These are phyloP conservation scores for Euspilapteryx auroguttella DNA, from an alignment of 2,888 invertebrate species.

Conservation along the genomic window DNA sequence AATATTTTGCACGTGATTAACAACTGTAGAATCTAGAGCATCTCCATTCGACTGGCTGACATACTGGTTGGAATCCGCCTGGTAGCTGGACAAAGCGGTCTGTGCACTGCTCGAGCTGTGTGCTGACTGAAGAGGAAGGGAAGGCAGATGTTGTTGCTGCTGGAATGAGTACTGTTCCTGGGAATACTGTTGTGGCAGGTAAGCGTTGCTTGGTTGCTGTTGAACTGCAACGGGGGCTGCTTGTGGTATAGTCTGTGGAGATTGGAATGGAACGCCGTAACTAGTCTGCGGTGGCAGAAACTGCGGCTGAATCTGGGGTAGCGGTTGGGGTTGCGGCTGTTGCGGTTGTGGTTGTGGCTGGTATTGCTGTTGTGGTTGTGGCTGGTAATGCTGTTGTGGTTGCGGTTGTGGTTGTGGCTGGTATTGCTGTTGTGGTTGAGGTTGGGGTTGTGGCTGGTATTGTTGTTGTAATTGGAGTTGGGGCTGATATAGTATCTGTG, in stretches of 20 bases:
- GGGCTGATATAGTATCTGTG: background rate
- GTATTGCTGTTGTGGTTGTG: background rate
- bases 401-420: background rate
- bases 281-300: background rate
- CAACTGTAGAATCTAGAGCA: conserved; percentile 32
- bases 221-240: too few relatives aligned
- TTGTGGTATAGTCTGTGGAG: background rate
- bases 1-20: conserved; percentile 33
- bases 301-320: background rate
- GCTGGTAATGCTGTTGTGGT: too few relatives aligned
- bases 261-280: background rate
- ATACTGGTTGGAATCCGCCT: conserved; percentile 38
- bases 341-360: background rate
- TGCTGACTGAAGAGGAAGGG: conserved; percentile 19
- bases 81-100: conserved; percentile 27
- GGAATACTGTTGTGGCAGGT: background rate
- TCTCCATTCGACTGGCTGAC: conserved; percentile 16
- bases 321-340: background rate
- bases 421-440: background rate
- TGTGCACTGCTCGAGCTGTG: conserved; percentile 11
- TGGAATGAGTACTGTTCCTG: conserved; percentile 11
- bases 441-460: too few relatives aligned
- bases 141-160: conserved; percentile 11
- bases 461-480: background rate
- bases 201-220: background rate